Evolutionary conservation across 1,140 invertebrate species (phyloP).

Genomic region (Anastatus disparis): DNA sequence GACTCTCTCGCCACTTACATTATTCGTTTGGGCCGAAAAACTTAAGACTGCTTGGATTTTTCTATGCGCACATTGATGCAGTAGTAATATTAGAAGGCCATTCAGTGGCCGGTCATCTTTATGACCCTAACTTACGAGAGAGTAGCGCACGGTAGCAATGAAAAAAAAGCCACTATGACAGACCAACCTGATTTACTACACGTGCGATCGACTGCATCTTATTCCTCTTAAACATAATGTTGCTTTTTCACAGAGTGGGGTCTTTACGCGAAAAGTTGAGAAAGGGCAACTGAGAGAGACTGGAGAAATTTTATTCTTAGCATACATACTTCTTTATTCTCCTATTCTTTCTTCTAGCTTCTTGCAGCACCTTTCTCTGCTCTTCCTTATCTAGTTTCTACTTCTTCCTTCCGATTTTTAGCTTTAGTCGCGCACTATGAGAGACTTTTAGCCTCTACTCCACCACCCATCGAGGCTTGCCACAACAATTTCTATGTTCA

Average conservation of each 20-base stretch:
- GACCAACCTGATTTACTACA: slow-evolving; percentile 43
- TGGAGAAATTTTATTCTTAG: too few species aligned
- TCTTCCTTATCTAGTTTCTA: slow-evolving; percentile 33
- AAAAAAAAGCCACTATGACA: background rate
- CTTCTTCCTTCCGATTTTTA: background rate
- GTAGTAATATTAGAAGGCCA: too few species aligned
- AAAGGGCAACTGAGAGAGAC: too few species aligned
- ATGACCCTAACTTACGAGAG: background rate
- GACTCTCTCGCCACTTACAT: slow-evolving; percentile 37
- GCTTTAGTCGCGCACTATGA: too few species aligned
- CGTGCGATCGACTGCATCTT: background rate
- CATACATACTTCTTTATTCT: too few species aligned
- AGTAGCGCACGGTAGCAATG: slow-evolving; percentile 6
- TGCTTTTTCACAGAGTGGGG: background rate
- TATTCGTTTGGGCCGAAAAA: slow-evolving; percentile 37
- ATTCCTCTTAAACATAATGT: background rate
- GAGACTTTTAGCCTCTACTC: slow-evolving; percentile 31
- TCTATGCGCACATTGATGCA: slow-evolving; percentile 42
- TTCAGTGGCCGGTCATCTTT: background rate
- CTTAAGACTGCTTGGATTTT: too few species aligned
- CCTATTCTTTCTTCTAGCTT: too few species aligned
- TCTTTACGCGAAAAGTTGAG: background rate
- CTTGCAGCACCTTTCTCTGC: slow-evolving; percentile 45
- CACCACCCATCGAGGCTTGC: slow-evolving; percentile 62
- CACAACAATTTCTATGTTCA: slow-evolving; percentile 67